Base-by-base conservation (phyloP, 2,113 vertebrate genomes). In the Ceratotherium simum region DNA sequence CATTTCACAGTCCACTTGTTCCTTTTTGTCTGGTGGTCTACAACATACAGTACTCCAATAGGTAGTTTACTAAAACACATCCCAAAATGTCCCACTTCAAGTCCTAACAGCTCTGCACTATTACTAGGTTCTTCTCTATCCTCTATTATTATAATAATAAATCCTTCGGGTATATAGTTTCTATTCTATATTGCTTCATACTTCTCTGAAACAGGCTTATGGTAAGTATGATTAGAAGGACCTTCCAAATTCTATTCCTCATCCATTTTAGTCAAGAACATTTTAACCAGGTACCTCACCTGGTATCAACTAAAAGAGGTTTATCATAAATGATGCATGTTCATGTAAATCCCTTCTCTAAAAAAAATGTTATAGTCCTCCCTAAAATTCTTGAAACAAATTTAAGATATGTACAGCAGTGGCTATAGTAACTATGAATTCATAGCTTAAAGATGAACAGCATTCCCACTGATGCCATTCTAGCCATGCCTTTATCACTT, bases 1-100 rank as follows among this genome's bases (percentile, higher is more conserved):
- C 13, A 94, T 96, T 97, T 97, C 72, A 93, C 70, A 97, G 69
- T 39, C 12, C 39, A 17, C 12, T 83, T 95, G 9, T 33, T 81
- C n/a, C 64, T 51, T 87, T 91, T 60, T 80, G 39, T 84, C 75
- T 96, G 46, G 3, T 62, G 65, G 72, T 33, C 51, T 96, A 48
- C 27, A 98, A 27, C 0, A 69, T 21, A 10, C 6, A 51, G 20
- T 14, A 90, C 72, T 56, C 81, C 20, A 91, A 58, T 14, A 12
- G 39, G 70, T 70, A 78, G 11, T 85, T 96, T 62, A 62, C 72
- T 80, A n/a, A 96, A 96, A 93, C 39, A 58, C 8, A 0, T 48
- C 27, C 17, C 69, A 67, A 56, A 1, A 87, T 0, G 8, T n/a
- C 46, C 64, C 58, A 64, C 6, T 76, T 92, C 69, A 48, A 97